phyloP scores from a whole-genome alignment of 1,140 invertebrate species.

The Bombus confusus region DNA sequence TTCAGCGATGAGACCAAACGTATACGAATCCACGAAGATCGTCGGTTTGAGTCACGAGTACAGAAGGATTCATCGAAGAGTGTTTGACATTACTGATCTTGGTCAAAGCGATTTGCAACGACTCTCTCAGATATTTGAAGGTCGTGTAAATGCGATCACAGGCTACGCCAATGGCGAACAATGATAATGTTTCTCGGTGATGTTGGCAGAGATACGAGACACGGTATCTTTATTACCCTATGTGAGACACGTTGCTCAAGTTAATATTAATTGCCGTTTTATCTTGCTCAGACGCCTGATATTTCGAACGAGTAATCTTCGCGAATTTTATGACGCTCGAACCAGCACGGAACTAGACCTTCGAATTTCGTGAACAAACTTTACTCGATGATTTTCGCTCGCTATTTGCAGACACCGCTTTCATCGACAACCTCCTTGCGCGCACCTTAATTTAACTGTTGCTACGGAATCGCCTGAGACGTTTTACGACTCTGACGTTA shows the following conservation, averaged over 20 bases:
- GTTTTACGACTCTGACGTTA: conserved; percentile 23
- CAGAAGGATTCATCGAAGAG: neutral
- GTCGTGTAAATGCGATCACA: conserved; percentile 7
- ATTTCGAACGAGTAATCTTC: conserved; percentile 74
- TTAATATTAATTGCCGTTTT: conserved; percentile 80
- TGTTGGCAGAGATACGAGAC: conserved; percentile 69
- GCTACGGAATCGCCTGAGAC: neutral
- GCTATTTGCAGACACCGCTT: conserved; percentile 30
- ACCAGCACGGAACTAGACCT: conserved; percentile 39
- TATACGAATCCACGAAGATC: neutral
- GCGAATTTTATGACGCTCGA: conserved; percentile 68
- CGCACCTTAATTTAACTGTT: conserved; percentile 29
- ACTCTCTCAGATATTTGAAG: conserved; percentile 13
- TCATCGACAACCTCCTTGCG: conserved; percentile 7
- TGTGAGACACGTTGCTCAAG: conserved; percentile 67
- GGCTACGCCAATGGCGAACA: conserved; percentile 64
- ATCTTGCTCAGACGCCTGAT: conserved; percentile 76
- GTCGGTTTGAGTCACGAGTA: neutral
- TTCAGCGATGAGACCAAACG: neutral
- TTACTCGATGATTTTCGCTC: neutral
- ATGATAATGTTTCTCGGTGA: conserved; percentile 71
- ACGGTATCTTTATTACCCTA: conserved; percentile 80
- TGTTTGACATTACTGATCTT: conserved; percentile 47
- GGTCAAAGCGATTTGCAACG: conserved; percentile 34
- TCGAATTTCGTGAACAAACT: conserved; percentile 44